Conservation (phyloP, 2,888 invertebrate species). For the Pherbina coryleti region DNA sequence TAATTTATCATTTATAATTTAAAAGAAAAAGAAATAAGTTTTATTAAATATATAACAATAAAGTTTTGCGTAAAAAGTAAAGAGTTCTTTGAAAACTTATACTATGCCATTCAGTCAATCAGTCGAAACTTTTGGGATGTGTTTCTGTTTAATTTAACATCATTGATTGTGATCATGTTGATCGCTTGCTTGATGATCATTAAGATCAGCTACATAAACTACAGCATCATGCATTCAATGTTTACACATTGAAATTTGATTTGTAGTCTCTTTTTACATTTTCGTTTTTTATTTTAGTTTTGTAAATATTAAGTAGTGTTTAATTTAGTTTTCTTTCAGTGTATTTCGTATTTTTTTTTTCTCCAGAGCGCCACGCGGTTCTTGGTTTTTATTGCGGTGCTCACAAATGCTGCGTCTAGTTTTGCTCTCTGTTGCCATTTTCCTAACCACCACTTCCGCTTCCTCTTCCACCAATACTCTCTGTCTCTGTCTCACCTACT, state of each 20-base stretch:
- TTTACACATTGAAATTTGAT: neutral
- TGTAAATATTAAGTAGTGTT: no score
- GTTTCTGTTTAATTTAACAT: constrained; percentile 47
- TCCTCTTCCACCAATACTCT: neutral
- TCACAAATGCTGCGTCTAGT: no score
- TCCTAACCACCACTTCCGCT: neutral
- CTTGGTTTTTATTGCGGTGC: neutral
- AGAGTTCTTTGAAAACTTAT: constrained; percentile 45
- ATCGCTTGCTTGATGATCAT: neutral
- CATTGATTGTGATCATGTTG: constrained; percentile 1
- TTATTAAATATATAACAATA: constrained; percentile 33
- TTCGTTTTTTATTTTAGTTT: constrained; percentile 23
- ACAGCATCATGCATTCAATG: constrained; percentile 1
- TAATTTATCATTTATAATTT: neutral
- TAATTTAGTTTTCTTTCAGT: no score
- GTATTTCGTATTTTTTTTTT: no score
- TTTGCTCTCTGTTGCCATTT: neutral
- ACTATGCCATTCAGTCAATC: constrained; percentile 65
- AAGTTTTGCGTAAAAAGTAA: constrained; percentile 34
- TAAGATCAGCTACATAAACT: constrained; percentile 6
- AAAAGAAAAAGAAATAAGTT: neutral
- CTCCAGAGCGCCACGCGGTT: neutral
- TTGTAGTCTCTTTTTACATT: neutral
- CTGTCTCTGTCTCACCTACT: neutral
- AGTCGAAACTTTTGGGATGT: constrained; percentile 66